Evolutionary conservation across 1,140 invertebrate genomes (phyloP), one percentile per base, ranked within the genome.

Genomic region (Drusus annulatus): DNA sequence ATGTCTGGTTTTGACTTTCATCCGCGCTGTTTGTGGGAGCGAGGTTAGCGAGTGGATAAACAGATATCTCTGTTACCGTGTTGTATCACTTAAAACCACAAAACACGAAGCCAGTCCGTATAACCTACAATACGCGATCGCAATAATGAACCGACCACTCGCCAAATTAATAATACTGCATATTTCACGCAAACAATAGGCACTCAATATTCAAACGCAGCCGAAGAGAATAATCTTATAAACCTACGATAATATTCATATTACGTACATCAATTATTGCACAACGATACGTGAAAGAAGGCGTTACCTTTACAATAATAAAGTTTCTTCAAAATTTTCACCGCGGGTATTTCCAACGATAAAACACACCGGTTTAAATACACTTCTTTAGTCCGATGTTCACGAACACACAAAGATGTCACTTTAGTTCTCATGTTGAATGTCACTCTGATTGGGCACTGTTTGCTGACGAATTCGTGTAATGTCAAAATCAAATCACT

Each of bases 371-470:
- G 36, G 8, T 8, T 45, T 13, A 45, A 10, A 45, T 13, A 7
- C 36, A 45, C 10, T 17, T 4, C 69, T 31, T n/a, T 36, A 15
- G 69, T 73, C 25, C 25, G 10, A 60, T 58, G 10, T 56, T 25
- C 25, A 58, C 13, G 16, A 73, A 75, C 71, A 19, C 54, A 7
- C 23, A 17, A 19, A 7, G n/a, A 31, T 31, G n/a, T 75, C 51
- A 58, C 25, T 7, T 54, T 54, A 17, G 52, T 56, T 36, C 28
- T 84, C 73, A 86, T 73, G 83, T 89, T 85, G 74, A 84, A 87
- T 54, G 84, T 77, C 51, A 86, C 65, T 80, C 76, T 80, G 65
- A 87, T 84, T 68, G 84, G 80, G 31, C 85, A 65, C 65, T 81
- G 82, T 71, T 84, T 84, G 54, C 82, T 83, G 56, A 84, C 84